Evolutionary conservation across 2,113 vertebrate genomes (phyloP), one percentile per base, ranked within the genome.

Genomic region (Neomonachus schauinslandi): DNA sequence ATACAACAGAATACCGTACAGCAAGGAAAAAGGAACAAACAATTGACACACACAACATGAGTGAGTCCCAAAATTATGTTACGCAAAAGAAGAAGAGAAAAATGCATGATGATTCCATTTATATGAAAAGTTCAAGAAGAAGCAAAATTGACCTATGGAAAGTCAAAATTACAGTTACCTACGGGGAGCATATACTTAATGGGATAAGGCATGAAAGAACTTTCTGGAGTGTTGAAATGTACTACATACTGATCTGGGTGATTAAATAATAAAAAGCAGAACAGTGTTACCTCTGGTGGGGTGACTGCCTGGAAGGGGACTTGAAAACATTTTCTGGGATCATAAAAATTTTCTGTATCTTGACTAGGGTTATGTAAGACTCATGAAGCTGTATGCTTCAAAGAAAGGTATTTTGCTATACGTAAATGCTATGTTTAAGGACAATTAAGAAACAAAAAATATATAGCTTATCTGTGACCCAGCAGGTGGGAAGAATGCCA

Each of bases 201-300:
- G 22, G 4, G 3, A 28, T 5, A 7, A 59, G 53, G 6, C 11
- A 42, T 0, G 18, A 11, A 21, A 28, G 61, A 79, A 72, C 15
- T 59, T 90, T 6, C 16, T 11, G 57, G 79, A 28, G 33, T 53
- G 22, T 0, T 67, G 12, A 14, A 59, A 79, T 9, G 51, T 28
- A 95, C 36, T 53, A 26, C 22, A 33, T 46, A 33, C 24, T 53
- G 14, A 84, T 55, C 72, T 49, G 63, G 16, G 36, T 67, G 21
- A 72, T 79, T 72, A 83, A 79, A 88, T 82, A 91, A 46, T 19
- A 69, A 55, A 85, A 86, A 65, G 11, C 39, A 92, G 18, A 83
- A 92, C 2, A 46, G 3, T 22, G 33, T 53, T 61, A 3, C 49
- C 9, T 61, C 76, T 69, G 15, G 46, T 80, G 39, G 74, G 26